Percentiles rank a stretch among this genome's conserved stretches.
These are phyloP conservation scores for Acanthosepion lycidas DNA, from an alignment of 2,888 invertebrate species.

Conservation along the genomic window DNA sequence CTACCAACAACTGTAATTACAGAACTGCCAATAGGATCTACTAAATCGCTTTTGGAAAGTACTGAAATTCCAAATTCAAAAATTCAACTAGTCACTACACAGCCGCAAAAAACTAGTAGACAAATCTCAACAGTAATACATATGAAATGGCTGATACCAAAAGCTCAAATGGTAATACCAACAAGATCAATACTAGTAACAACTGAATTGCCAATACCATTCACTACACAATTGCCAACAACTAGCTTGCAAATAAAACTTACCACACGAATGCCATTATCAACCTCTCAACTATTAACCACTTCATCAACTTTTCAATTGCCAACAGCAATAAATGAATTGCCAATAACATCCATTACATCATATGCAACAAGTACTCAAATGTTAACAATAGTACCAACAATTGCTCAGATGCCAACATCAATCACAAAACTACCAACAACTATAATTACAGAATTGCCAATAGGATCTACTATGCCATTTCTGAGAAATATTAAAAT, in stretches of 20 bases:
- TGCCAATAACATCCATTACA: too few species aligned
- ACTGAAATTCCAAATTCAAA: neutral
- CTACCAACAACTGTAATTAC: too few species aligned
- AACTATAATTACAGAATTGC: neutral
- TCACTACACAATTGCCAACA: neutral
- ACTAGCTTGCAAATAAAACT: neutral
- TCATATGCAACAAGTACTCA: too few species aligned
- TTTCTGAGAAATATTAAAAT: neutral
- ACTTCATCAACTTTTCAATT: neutral
- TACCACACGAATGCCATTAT: neutral
- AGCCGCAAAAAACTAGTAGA: too few species aligned
- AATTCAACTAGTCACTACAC: neutral
- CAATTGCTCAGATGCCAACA: too few species aligned
- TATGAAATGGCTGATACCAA: too few species aligned
- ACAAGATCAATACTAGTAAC: neutral
- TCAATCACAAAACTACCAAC: neutral
- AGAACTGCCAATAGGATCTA: neutral
- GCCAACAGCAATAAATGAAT: neutral
- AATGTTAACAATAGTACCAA: neutral
- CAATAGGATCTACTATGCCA: neutral
- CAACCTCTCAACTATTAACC: neutral
- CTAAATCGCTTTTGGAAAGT: neutral
- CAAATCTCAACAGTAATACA: too few species aligned
- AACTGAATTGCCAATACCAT: neutral
- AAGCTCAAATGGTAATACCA: too few species aligned